Conservation (phyloP, 2,888 invertebrate species). For the Drosophila leonis region DNA sequence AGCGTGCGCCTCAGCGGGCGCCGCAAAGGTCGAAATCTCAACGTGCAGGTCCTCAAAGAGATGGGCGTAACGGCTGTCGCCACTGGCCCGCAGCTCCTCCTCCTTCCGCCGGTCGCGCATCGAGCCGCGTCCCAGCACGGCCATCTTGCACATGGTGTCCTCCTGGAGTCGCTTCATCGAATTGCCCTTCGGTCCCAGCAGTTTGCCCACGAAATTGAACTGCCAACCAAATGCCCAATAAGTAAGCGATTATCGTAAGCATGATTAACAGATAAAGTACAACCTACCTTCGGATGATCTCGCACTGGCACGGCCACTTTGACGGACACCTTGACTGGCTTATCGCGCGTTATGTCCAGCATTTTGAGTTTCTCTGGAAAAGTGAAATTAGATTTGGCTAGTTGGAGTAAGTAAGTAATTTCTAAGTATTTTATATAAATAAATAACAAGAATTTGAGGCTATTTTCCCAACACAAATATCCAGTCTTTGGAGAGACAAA, state of each 20-base stretch:
- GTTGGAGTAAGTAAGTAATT: neutral
- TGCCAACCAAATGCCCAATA: conserved; percentile 85
- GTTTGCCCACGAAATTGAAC: conserved; percentile 98
- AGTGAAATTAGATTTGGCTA: neutral
- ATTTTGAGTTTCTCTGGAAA: conserved; percentile 88
- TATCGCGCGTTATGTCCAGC: conserved; percentile 94
- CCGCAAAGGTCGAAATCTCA: conserved; percentile 95
- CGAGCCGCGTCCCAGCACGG: conserved; percentile 95
- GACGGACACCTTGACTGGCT: conserved; percentile 94
- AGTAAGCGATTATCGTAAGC: conserved; percentile 39
- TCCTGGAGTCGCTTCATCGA: conserved; percentile 96
- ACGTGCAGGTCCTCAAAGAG: conserved; percentile 96
- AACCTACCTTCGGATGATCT: conserved; percentile 93
- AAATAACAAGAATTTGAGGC: too few species aligned
- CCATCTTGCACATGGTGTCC: conserved; percentile 98
- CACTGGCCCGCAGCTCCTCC: conserved; percentile 94
- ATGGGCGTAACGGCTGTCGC: conserved; percentile 97
- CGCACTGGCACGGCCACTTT: conserved; percentile 94
- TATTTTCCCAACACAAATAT: too few species aligned
- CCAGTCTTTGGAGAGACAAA: neutral
- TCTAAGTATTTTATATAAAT: neutral
- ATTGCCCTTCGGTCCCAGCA: conserved; percentile 97
- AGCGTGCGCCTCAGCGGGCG: conserved; percentile 95
- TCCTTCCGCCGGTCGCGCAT: conserved; percentile 98
- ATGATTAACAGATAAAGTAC: conserved; percentile 11